These are phyloP conservation scores for Grammatotria lemairii DNA, from an alignment of 2,113 vertebrate genomes.

Conservation along the genomic window DNA sequence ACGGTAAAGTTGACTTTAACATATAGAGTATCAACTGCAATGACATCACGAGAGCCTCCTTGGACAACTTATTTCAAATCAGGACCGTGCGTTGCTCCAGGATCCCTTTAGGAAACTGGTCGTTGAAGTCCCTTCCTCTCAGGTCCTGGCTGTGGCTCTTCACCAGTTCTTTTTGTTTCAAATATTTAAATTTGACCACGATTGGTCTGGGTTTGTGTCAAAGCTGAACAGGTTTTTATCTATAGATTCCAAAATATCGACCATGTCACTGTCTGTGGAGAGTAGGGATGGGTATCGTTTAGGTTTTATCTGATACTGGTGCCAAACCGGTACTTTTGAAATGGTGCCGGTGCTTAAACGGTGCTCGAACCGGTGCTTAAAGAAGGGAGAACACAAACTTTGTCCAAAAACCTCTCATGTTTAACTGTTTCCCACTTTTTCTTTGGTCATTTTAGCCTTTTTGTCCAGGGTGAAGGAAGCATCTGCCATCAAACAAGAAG, in stretches of 20 bases:
- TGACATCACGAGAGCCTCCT: not conserved
- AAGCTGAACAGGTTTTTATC: not conserved
- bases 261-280: not conserved
- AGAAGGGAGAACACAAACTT: no score
- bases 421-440: no score
- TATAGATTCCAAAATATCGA: not conserved
- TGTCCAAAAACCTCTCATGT: no score
- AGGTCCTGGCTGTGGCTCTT: not conserved
- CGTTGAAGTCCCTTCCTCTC: not conserved
- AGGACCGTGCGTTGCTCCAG: not conserved
- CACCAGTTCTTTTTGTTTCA: not conserved
- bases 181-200: not conserved
- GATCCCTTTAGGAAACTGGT: not conserved
- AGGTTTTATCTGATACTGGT: no score
- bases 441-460: no score
- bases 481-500: no score
- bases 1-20: not conserved
- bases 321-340: no score
- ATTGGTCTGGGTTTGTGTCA: not conserved
- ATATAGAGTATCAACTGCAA: not conserved
- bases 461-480: no score
- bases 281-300: no score
- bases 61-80: not conserved
- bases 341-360: no score
- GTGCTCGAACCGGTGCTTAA: no score